Base-by-base conservation (phyloP, 2,113 vertebrate species). In the Siphamia tubifer region DNA sequence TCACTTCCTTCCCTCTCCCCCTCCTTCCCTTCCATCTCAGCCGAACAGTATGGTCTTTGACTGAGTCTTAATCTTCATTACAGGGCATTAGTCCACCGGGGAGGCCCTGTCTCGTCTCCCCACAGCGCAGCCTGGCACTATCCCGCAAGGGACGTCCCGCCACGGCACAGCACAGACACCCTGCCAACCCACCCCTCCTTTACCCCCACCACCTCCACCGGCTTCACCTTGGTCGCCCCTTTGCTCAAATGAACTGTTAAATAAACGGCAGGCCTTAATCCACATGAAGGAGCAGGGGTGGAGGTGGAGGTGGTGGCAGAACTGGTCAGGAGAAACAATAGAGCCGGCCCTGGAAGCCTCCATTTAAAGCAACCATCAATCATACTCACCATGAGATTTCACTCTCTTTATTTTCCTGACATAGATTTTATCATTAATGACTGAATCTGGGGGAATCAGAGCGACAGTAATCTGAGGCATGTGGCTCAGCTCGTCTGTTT, bases 61-160 rank as follows among this genome's bases (percentile, higher is more conserved):
- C 95, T 84, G 47, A 89, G 95, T 95, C 94, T 96, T 98, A 98
- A 99, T 98, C 97, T 98, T 96, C 93, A 97, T 98, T 97, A 96
- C 95, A 94, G 94, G 92, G 96, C 93, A 95, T 94, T 95, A 94
- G 93, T 94, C 94, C 91, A 89, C 93, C 85, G 72, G 91, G 58
- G 83, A 92, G 90, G 74, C 91, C 86, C 85, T 85, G 89, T 89
- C 91, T 92, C 86, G 83, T 89, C 85, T 84, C 89, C 89, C 84
- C 82, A 68, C 82, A 82, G 92, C 91, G 88, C 92, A 81, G 92
- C 93, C 94, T 93, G 88, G 94, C 94, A 93, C 94, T 91, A 91
- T 89, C 86, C 84, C 70, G 92, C 80, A 61, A 77, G 85, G 87
- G 82, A 90, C 80, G 82, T 85, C 89, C 86, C 77, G 61, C 87